Conservation (phyloP, 1,140 invertebrate species). For the Caerostris darwini region DNA sequence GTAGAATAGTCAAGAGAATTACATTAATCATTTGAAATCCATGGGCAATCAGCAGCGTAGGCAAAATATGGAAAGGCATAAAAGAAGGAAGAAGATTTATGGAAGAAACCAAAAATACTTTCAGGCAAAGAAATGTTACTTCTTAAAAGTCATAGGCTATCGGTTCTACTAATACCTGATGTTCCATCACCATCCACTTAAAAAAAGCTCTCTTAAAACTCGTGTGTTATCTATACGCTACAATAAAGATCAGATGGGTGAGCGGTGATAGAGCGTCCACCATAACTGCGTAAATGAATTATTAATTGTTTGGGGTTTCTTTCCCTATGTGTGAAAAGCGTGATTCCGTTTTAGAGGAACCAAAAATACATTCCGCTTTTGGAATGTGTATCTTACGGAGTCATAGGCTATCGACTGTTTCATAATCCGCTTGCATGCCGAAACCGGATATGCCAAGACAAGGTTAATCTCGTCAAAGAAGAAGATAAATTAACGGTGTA, state of each 20-base stretch:
- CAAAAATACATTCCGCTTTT: neutral
- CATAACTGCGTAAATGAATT: neutral
- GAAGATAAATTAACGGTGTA: neutral
- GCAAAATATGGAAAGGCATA: too few species aligned
- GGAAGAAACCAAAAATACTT: too few species aligned
- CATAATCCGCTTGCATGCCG: neutral
- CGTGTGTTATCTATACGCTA: neutral
- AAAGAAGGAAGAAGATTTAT: too few species aligned
- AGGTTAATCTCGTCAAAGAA: neutral
- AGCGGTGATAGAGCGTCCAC: neutral
- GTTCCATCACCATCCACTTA: too few species aligned
- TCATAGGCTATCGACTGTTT: neutral
- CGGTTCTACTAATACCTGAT: too few species aligned
- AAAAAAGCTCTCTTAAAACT: too few species aligned
- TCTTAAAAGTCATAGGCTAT: too few species aligned
- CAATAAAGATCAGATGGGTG: neutral
- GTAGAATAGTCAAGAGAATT: too few species aligned
- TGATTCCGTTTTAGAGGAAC: neutral
- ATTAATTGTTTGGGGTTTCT: neutral
- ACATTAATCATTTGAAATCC: too few species aligned
- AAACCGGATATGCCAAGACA: neutral
- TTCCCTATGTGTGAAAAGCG: neutral
- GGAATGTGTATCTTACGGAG: neutral
- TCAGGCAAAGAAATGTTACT: too few species aligned
- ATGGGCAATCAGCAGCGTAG: too few species aligned